Base-by-base conservation (phyloP, 2,113 vertebrate genomes). In the Hystrix cristata region DNA sequence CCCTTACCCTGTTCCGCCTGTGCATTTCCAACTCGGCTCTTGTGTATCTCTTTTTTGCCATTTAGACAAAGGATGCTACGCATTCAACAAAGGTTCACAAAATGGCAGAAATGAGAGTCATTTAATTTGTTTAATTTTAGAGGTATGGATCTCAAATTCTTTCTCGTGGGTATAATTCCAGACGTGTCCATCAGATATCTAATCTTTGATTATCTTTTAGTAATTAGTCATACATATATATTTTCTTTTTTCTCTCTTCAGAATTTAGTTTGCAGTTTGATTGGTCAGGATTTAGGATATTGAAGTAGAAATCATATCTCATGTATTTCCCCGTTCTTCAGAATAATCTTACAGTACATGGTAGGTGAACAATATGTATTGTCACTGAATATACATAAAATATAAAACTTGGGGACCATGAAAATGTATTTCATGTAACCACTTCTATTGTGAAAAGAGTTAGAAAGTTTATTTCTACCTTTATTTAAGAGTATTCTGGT, bases 391-490 rank as follows among this genome's bases (percentile, higher is more conserved):
- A 1, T n/a, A 16, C n/a, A 60, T 78, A 10, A n/a, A 69, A 53
- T 69, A 80, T 25, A 88, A 95, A 91, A 48, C 25, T 43, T 64
- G 51, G 43, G 15, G 2, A 48, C 46, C 10, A 23, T 69, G 55
- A 79, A 79, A 87, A 76, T 82, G 29, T 67, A 53, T 92, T 74
- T 46, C 80, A 62, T 90, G 51, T 43, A 86, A 69, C 3, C 14
- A 71, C 86, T 91, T 96, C 38, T 79, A 19, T 81, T 96, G 43
- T 93, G 87, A 88, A 93, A 95, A 16, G 31, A 81, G n/a, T 19
- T 29, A 3, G 21, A 60, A 94, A 57, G 19, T 91, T 95, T 67
- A 96, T 87, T 84, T 90, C 60, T 79, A 82, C 43, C 25, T 72
- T 89, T 55, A 91, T 84, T 76, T 71, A 59, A 83, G 60, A 84